Base-by-base conservation (phyloP, 2,888 invertebrate genomes). In the Drosophila mayaguana region DNA sequence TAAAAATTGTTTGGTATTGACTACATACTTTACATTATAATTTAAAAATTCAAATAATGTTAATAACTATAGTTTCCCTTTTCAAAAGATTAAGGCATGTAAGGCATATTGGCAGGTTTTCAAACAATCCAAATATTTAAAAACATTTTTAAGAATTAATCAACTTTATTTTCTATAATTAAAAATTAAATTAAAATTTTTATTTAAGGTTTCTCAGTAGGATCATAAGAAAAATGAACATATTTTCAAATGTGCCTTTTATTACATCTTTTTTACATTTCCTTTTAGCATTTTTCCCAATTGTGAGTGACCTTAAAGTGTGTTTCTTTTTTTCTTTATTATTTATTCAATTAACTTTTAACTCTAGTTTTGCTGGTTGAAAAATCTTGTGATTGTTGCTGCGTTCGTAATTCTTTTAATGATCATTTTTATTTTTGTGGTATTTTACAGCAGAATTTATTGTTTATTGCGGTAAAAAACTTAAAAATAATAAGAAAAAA, bases 251-350 rank as follows among this genome's bases (percentile, higher is more conserved):
- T 63, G 56, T 70, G 55, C 34, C 75, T 12, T 28, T 7, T 28
- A 28, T 28, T 28, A 1, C 25, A 28, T 28, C 74, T 74, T 75
- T 75, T 64, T 69, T 71, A 62, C 63, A 54, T 75, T 80, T 63
- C 72, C 66, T 78, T 77, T 78, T 88, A 92, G 92, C 91, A 92
- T 92, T 92, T 91, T 92, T 92, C 92, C 92, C 92, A 92, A 92
- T 92, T 92, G 86, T 90, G 80, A 90, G 92, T 92, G 92, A 92
- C 92, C 92, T 92, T 92, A 92, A 92, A 92, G 92, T 92, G 92
- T 92, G 92, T 92, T 92, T 92, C 92, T 90, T 80, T 57, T 50
- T 61, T 64, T 67, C 7, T 16, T 64, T 68, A 53, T 70, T 56
- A 56, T 54, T 60, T 63, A 67, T 72, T 70, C 43, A 78, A 72